Evolutionary conservation across 2,888 invertebrate species (phyloP), one percentile per base, ranked within the genome.

Genomic region (Spialia ferax): DNA sequence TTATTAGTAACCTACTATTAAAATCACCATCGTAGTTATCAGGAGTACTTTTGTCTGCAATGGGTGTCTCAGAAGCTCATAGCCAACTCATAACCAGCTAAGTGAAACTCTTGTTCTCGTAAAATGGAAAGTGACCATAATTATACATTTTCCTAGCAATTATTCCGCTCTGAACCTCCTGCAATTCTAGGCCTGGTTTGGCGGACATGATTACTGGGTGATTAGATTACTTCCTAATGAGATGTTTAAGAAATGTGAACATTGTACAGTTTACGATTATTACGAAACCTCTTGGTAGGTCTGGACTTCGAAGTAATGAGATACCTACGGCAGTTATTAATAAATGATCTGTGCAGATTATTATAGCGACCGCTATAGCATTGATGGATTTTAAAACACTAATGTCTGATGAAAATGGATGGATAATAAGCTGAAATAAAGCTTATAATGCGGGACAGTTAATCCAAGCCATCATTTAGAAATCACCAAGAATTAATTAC

Each of bases 91-190:
- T 42, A 42, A 15, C 5, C 42, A 42, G 15, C 15, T 15, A 42
- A 15, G 57, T 38, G 20, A 23, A 57, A 57, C 38, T 57, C 35
- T 52, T 15, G 13, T 57, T 59, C 18, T 29, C 15, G 26, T 11
- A 29, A 60, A 45, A 48, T 35, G 29, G 61, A 61, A 61, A 61
- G 61, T 50, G 61, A 20, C 48, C 60, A 13, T 61, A 61, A 50
- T 61, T 7, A n/a, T n/a, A 50, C 32, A 50, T 61, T 48, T 61
- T 20, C 48, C 48, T 29, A 48, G 61, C 48, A 61, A 61, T 61
- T n/a, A 48, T 61, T 29, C 20, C 60, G 45, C 11, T 45, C 26
- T 60, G 10, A 61, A 61, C 23, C 48, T 29, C 32, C 48, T 32
- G 15, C 32, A 60, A 29, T 45, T 18, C 45, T 22, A 50, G 61